Evolutionary conservation across 1,140 invertebrate genomes (phyloP), one percentile per base, ranked within the genome.

Genomic region (Mizuhopecten yessoensis): DNA sequence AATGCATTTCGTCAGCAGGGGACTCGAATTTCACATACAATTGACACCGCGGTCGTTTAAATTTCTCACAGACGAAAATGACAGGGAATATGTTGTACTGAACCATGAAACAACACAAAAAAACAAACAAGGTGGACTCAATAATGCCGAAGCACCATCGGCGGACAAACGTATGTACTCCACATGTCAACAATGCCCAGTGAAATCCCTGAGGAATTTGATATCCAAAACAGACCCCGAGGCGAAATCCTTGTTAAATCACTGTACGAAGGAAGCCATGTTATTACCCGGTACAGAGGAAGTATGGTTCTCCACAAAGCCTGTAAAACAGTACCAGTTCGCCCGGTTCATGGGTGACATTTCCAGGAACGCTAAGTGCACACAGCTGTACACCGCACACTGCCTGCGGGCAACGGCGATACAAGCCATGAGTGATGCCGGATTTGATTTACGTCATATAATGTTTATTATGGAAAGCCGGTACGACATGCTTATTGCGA

Each of bases 391-490:
- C 88, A 91, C 75, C 36, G 91, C 91, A 33, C 86, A 87, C 86
- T 89, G 87, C n/a, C 23, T 89, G 0, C 88, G 86, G 15, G 88
- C 88, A 7, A 89, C 91, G 13, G 75, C 88, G n/a, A n/a, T n/a
- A n/a, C n/a, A n/a, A n/a, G n/a, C n/a, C n/a, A n/a, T n/a, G n/a
- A n/a, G n/a, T n/a, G 88, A 91, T n/a, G 75, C 34, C 23, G 88
- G 86, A 0, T 91, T 91, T 34, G 91, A 91, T 75, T 29, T 89
- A 11, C 34, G 86, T 17, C 49, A 91, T 36, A 89, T 89, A 7
- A 91, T 91, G 88, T 86, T 36, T 45, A 91, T 89, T 13, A 39
- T n/a, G n/a, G n/a, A n/a, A n/a, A n/a, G n/a, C n/a, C n/a, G n/a
- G n/a, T n/a, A n/a, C n/a, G n/a, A n/a, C n/a, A n/a, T n/a, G n/a